phyloP scores from a whole-genome alignment of 2,113 vertebrate species.

The Arenaria interpres region DNA sequence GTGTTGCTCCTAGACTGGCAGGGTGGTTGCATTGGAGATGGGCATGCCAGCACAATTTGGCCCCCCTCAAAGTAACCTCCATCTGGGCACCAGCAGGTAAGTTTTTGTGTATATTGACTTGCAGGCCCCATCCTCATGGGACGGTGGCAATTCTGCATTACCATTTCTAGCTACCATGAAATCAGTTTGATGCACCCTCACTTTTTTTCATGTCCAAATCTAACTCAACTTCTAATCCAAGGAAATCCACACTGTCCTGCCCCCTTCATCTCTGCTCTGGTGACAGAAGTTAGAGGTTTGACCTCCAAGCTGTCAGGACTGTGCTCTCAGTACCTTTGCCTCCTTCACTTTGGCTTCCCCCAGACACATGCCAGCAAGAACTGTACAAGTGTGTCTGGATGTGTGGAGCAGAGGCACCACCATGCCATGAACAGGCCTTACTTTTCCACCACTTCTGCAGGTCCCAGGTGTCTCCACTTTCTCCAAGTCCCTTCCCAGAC shows the following conservation, averaged over 20 bases:
- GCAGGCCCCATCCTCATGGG: neutral
- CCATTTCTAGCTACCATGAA: neutral
- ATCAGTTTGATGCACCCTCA: neutral
- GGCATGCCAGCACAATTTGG: neutral
- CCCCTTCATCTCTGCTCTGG: neutral
- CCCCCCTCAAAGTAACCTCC: neutral
- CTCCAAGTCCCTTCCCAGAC: neutral
- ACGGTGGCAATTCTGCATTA: neutral
- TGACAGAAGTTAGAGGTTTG: neutral
- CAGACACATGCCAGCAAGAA: neutral
- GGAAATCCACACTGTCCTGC: neutral
- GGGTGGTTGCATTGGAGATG: neutral
- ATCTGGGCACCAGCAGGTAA: neutral
- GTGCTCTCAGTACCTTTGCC: neutral
- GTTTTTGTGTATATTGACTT: neutral
- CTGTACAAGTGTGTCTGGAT: neutral
- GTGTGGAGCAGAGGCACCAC: neutral
- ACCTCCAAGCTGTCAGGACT: neutral
- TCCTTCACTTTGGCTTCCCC: neutral
- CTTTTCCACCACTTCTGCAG: neutral
- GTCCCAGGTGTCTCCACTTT: neutral
- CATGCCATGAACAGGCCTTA: neutral
- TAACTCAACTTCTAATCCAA: neutral
- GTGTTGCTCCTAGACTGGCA: neutral
- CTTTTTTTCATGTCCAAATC: neutral